Base-by-base conservation (phyloP, 2,113 vertebrate species). In the Hylia prasina region DNA sequence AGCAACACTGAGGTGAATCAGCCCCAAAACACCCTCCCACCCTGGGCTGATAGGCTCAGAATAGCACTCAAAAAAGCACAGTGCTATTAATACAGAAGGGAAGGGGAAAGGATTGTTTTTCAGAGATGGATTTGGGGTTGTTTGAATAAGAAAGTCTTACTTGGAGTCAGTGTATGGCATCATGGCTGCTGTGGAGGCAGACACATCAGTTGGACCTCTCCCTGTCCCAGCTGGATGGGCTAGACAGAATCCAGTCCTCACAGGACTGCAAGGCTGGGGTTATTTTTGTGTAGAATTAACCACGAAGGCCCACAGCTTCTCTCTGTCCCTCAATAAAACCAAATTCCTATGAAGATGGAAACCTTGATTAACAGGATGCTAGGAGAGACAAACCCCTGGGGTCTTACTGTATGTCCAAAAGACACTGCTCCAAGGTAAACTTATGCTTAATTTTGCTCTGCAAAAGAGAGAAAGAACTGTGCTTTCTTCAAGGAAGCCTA, bases 281-380 rank as follows among this genome's bases (percentile, higher is more conserved):
- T 73, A 39, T 54, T 85, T 64, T 79, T 60, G 68, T 73, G 33
- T 44, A 66, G 33, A 84, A 84, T 53, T 84, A 87, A 65, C 61
- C 18, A 6, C 4, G 14, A 25, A 1, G 2, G 27, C 42, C 40
- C 56, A 37, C 57, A 70, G 50, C 31, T n/a, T 77, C 54, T 57
- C 63, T 73, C 40, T 77, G 63, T 27, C 53, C 40, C 81, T 33
- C 39, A 54, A 22, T 66, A 79, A 89, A 85, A 42, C 23, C 16
- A 42, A 82, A 94, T 92, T 76, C 53, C 56, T 64, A 7, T 73
- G 65, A 90, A 96, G 85, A 28, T 82, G 71, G 78, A 93, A 94
- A 87, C 12, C 25, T 63, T 86, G 78, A 83, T 93, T 81, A 89
- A 56, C 77, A 91, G 50, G 27, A 42, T 80, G 35, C 40, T 77